Conservation (phyloP, 1,140 invertebrate genomes). For the Agrilus planipennis region DNA sequence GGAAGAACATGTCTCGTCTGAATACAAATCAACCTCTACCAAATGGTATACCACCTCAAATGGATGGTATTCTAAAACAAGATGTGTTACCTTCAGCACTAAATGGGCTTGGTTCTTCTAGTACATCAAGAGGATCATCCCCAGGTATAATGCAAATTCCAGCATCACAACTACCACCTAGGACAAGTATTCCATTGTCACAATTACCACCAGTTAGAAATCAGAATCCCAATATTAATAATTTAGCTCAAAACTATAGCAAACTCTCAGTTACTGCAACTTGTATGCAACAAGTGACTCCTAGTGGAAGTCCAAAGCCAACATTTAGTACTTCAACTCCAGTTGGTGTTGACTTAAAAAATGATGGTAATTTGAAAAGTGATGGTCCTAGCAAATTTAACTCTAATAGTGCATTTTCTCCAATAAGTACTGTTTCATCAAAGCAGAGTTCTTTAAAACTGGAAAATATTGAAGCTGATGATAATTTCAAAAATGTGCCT, state of each 20-base stretch:
- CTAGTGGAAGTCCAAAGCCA: conserved; percentile 17
- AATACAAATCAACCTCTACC: conserved; percentile 13
- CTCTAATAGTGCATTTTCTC: not conserved
- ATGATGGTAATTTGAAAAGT: not conserved
- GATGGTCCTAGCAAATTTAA: not conserved
- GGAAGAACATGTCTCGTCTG: no score
- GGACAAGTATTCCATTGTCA: conserved; percentile 18
- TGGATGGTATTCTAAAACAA: conserved; percentile 9
- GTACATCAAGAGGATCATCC: conserved; percentile 29
- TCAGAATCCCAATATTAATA: conserved; percentile 7
- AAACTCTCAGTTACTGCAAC: conserved; percentile 10
- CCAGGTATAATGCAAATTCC: conserved; percentile 24
- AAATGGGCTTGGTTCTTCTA: conserved; percentile 28
- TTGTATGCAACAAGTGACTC: conserved; percentile 14
- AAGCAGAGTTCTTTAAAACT: not conserved
- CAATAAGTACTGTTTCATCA: not conserved
- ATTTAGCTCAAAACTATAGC: conserved; percentile 12
- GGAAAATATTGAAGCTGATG: not conserved
- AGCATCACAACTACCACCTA: conserved; percentile 24
- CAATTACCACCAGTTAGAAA: conserved; percentile 23
- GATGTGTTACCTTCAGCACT: conserved; percentile 11
- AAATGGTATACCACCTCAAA: conserved; percentile 21
- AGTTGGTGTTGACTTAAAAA: conserved; percentile 2
- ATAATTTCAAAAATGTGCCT: not conserved
- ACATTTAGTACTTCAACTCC: conserved; percentile 11